Evolutionary conservation across 2,888 invertebrate genomes (phyloP), one percentile per base, ranked within the genome.

Genomic region (Trissonchulus sp.): DNA sequence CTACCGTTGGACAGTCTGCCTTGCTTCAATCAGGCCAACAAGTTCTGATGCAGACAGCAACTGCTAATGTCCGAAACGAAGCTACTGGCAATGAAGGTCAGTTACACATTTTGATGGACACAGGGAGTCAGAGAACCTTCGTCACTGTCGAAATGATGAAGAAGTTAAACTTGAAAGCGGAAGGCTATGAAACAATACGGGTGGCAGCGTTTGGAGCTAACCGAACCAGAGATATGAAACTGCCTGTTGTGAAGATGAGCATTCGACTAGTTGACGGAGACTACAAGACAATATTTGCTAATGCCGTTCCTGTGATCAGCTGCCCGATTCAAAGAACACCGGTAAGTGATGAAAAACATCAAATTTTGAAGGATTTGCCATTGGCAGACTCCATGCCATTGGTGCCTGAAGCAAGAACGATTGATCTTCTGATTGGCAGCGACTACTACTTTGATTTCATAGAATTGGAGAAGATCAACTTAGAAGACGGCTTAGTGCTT

Each of bases 31-130:
- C 65, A 30, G 34, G 65, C n/a, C 34, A 34, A 15, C 65, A 65
- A 31, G 65, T 65, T 18, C 65, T 31, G 34, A 65, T 65, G 65
- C 65, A 65, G 65, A 65, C 34, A 34, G 65, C 65, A 31, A 30
- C 34, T 65, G 65, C 34, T 34, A 65, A 65, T 8, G 31, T 65
- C 65, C 15, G 31, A 3, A 65, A 65, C 31, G 65, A 34, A n/a
- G 34, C 28, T 3, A 30, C 31, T 65, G 34, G 18, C 15, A 15
- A 30, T 8, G 34, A n/a, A 31, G 65, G 31, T 8, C n/a, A n/a
- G n/a, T n/a, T n/a, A n/a, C 65, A 34, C 31, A 65, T 65, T 8
- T 65, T 65, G 28, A 31, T 65, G 15, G 65, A 65, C 31, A 65
- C 65, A 8, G 65, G 65, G 34, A 65, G 65, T 34, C 28, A 30